A percentile compares a stretch with the other conserved stretches of the same genome.
Conservation (phyloP, 2,797 vertebrate genomes). For the Coccyzus lansbergi region DNA sequence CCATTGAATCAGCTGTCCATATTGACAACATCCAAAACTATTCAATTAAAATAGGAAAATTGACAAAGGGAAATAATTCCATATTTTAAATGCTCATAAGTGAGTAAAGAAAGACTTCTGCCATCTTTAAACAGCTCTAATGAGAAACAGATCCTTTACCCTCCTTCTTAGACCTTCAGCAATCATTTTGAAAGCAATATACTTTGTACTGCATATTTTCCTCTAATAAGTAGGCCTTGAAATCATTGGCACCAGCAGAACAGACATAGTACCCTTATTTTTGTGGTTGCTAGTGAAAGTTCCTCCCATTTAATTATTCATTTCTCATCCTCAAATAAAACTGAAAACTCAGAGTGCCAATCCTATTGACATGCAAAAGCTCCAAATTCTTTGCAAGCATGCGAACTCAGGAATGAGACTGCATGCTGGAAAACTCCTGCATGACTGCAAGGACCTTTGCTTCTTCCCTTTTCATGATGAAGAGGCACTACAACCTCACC, state of each 20-base stretch:
- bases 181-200: not conserved
- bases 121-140: not conserved
- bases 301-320: not conserved
- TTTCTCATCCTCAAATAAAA: not conserved
- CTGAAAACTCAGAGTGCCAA: not conserved
- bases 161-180: not conserved
- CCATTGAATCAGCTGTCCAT: not conserved
- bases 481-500: not conserved
- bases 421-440: not conserved
- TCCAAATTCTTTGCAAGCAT: not conserved
- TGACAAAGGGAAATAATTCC: not conserved
- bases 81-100: not conserved
- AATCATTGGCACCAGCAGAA: not conserved
- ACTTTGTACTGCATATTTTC: not conserved
- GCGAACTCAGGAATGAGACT: not conserved
- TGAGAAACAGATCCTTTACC: not conserved
- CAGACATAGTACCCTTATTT: not conserved
- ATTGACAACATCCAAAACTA: not conserved
- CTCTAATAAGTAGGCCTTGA: not conserved
- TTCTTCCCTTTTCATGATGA: not conserved
- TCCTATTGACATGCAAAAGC: rapidly evolving
- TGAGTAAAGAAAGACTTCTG: not conserved
- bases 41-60: not conserved
- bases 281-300: not conserved
- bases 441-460: not conserved